Base-by-base conservation (phyloP, 2,888 invertebrate species). In the Pyrgus malvae region DNA sequence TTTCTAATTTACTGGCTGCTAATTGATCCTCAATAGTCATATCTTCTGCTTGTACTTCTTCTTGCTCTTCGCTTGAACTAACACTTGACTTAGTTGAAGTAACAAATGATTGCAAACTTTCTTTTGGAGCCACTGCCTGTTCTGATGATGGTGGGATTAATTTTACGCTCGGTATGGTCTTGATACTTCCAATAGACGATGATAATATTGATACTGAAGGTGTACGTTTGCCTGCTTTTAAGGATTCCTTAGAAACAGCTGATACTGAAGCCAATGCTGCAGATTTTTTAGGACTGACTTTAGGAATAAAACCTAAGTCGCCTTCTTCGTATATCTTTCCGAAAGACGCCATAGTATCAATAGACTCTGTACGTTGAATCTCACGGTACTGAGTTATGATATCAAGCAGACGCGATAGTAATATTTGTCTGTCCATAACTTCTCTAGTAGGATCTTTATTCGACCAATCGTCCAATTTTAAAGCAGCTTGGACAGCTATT, bases 301-400 rank as follows among this genome's bases (percentile, higher is more conserved):
- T 92, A 0, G 93, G 93, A 58, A 94, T 82, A 61, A 94, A 93
- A 6, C 94, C 94, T 56, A 94, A 90, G 72, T 93, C 93, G 8
- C 94, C 94, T 60, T 92, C 91, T 44, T 89, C 82, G 63, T 94
- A 94, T 16, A 93, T 80, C 31, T 89, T 90, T 1, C 80, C 84
- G 19, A 91, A 69, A 0, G 92, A 92, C 19, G 88, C 87, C 31
- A 88, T 69, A 38, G 92, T 88, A 17, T 82, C 81, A 54, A 75
- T 64, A 9, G 90, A 89, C 57, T 83, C 86, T 2, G 82, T 71
- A 16, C 72, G 74, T 60, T 84, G 75, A 11, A 85, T 70, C 45
- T 89, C 90, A 12, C 78, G 82, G 57, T 81, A 84, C 55, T 88
- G 82, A 12, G 80, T 77, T 31, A 93, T 73, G 45, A 92, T 91